Percentiles rank a stretch among this genome's conserved stretches.
Conservation (phyloP, 2,113 vertebrate genomes). For the Chloropsis cyanopogon region DNA sequence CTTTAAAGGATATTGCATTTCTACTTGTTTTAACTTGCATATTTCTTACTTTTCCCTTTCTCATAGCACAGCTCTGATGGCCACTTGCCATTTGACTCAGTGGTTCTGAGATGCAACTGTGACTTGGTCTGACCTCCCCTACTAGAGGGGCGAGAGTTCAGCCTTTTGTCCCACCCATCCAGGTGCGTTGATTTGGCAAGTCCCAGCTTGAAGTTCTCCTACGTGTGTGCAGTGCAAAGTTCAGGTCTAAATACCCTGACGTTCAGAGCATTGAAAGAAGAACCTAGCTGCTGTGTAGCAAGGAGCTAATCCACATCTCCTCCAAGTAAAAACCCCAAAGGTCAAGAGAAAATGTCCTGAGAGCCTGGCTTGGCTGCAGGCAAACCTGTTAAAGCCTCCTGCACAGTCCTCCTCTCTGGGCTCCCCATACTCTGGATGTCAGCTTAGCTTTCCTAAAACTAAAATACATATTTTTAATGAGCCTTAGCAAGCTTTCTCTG, state of each 20-base stretch:
- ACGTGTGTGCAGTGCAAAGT: neutral
- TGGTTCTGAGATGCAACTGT: neutral
- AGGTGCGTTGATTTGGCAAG: neutral
- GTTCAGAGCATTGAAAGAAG: neutral
- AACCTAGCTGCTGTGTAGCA: neutral
- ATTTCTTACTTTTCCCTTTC: neutral
- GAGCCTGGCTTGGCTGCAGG: neutral
- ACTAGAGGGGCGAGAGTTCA: neutral
- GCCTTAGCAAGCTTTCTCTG: neutral
- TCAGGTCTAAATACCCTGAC: neutral
- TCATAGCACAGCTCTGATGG: accelerated
- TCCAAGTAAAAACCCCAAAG: neutral
- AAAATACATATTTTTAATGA: neutral
- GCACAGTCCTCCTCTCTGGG: neutral
- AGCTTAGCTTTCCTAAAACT: neutral
- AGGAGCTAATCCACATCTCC: neutral
- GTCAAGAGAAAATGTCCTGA: neutral
- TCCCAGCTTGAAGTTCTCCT: neutral
- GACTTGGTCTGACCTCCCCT: neutral
- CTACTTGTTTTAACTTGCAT: neutral
- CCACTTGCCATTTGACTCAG: neutral
- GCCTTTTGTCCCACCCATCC: neutral
- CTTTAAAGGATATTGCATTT: neutral
- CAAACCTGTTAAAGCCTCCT: neutral
- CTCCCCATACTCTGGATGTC: neutral